phyloP scores from a whole-genome alignment of 1,140 invertebrate genomes.

The Saccostrea echinata region DNA sequence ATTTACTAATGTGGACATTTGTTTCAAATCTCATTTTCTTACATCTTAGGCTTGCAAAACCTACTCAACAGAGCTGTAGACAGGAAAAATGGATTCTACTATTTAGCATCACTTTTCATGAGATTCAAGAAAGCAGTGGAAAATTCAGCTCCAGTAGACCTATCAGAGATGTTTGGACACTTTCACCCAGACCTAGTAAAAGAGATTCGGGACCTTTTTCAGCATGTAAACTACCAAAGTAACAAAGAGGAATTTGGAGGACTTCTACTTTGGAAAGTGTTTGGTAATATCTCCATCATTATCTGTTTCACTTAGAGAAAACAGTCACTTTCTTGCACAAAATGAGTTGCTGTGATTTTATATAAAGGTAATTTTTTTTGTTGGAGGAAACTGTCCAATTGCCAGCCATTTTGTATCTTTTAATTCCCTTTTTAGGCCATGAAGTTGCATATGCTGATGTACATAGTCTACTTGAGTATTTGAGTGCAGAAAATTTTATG shows the following conservation, averaged over 20 bases:
- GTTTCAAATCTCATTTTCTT: too few species aligned
- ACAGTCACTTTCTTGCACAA: not conserved
- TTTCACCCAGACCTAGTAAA: conserved; percentile 47
- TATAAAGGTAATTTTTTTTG: not conserved
- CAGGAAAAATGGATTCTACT: not conserved
- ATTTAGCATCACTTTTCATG: not conserved
- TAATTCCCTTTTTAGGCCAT: conserved; percentile 46
- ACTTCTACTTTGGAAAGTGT: conserved; percentile 47
- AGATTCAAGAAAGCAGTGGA: not conserved
- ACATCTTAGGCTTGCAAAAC: not conserved
- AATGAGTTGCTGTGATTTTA: not conserved
- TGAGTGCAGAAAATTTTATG: conserved; percentile 9
- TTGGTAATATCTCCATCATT: conserved; percentile 42
- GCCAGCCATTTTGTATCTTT: not conserved
- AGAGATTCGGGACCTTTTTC: conserved; percentile 38
- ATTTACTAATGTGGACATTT: too few species aligned
- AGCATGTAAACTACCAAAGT: conserved; percentile 47
- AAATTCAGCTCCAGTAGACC: not conserved
- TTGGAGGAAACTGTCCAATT: not conserved
- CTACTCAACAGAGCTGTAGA: not conserved
- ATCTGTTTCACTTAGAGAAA: not conserved
- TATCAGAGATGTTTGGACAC: conserved; percentile 29
- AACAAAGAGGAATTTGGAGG: conserved; percentile 35
- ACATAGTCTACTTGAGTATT: conserved; percentile 29
- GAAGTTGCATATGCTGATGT: conserved; percentile 53